Conservation (phyloP, 2,797 vertebrate species). For the Eospalax fontanierii region DNA sequence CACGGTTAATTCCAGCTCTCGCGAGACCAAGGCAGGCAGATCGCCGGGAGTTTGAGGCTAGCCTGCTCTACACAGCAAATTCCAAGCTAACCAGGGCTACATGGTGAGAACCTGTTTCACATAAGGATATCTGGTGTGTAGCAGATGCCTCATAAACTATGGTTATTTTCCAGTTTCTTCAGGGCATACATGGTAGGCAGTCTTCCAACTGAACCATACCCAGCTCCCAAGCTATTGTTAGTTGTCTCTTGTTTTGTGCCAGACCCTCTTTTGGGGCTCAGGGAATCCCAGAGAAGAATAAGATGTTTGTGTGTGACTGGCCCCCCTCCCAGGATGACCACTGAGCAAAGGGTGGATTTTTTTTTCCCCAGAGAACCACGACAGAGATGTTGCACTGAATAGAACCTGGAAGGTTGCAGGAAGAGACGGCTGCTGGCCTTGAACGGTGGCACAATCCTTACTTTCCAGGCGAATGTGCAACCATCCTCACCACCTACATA, state of each 20-base stretch:
- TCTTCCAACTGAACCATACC: too few species aligned
- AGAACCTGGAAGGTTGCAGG: background rate
- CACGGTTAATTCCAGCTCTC: background rate
- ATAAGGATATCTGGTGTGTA: background rate
- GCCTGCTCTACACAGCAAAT: background rate
- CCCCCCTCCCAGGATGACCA: background rate
- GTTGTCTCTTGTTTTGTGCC: background rate
- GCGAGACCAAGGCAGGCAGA: background rate
- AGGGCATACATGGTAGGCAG: too few species aligned
- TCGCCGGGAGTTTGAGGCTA: background rate
- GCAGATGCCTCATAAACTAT: background rate
- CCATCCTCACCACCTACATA: accelerated
- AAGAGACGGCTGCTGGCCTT: background rate
- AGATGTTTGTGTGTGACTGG: background rate
- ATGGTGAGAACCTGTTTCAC: background rate
- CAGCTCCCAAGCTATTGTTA: too few species aligned
- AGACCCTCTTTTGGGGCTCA: background rate
- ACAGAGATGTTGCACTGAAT: background rate
- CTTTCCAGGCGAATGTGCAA: background rate
- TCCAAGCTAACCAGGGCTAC: background rate
- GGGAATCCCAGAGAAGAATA: background rate
- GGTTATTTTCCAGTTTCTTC: too few species aligned
- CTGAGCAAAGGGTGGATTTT: background rate
- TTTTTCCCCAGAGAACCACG: too few species aligned
- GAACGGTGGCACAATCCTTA: background rate